Evolutionary conservation across 2,797 vertebrate genomes (phyloP).

Genomic region (Steatocranus sp.): DNA sequence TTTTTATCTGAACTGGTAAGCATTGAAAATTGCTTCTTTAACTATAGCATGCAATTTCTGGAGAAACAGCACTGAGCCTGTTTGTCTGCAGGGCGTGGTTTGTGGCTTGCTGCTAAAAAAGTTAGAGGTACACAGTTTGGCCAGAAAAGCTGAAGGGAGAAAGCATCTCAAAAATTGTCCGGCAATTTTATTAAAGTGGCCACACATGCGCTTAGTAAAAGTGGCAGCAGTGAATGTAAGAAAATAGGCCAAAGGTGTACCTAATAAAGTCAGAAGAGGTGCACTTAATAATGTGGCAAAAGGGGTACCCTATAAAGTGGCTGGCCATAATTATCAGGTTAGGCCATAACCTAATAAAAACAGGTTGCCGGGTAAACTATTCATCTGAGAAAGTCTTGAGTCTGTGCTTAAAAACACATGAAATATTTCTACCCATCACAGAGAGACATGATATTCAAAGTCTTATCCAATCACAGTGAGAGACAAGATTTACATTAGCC

Average conservation of each 20-base stretch:
- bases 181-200: background rate
- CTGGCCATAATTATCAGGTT: background rate
- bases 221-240: background rate
- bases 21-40: background rate
- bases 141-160: background rate
- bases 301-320: background rate
- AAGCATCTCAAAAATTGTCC: background rate
- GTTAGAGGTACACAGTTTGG: background rate
- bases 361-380: background rate
- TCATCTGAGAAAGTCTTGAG: background rate
- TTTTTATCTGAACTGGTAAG: background rate
- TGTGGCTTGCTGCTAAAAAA: background rate
- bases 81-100: background rate
- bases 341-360: background rate
- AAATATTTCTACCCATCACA: background rate
- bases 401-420: background rate
- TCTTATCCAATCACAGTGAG: background rate
- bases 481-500: background rate
- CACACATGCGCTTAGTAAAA: background rate
- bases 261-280: background rate
- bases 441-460: background rate
- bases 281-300: background rate
- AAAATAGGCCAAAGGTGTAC: too few relatives aligned
- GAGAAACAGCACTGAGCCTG: background rate
- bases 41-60: background rate